Evolutionary conservation across 2,888 invertebrate species (phyloP).

Genomic region (Priapulus caudatus): DNA sequence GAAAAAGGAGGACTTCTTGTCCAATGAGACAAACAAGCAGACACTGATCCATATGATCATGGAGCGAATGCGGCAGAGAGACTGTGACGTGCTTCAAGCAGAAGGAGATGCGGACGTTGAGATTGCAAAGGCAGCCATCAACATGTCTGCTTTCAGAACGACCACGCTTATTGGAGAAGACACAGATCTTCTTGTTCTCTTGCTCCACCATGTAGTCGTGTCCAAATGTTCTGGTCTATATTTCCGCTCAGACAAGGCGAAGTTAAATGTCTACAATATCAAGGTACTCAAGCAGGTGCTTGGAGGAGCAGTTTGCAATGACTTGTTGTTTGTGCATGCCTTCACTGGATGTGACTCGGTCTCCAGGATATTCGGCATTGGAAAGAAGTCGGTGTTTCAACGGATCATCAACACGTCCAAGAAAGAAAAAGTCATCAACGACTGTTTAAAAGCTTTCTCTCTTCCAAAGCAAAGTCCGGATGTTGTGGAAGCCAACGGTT

Average conservation of each 20-base stretch:
- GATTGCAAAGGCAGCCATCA: conserved; percentile 7
- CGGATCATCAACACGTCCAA: too few species aligned
- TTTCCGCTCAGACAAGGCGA: conserved; percentile 10
- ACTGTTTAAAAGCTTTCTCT: too few species aligned
- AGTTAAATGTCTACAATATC: too few species aligned
- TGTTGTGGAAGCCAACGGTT: too few species aligned
- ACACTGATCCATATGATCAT: conserved; percentile 14
- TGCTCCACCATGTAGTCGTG: conserved; percentile 8
- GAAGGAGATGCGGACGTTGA: conserved; percentile 14
- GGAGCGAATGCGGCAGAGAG: conserved; percentile 9
- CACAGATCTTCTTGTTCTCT: conserved; percentile 14
- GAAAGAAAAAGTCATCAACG: too few species aligned
- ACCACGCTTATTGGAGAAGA: conserved; percentile 18
- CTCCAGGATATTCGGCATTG: too few species aligned
- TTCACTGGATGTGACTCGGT: too few species aligned
- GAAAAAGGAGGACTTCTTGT: conserved; percentile 18
- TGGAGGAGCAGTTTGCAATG: too few species aligned
- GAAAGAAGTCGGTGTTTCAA: too few species aligned
- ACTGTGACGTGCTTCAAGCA: conserved; percentile 13
- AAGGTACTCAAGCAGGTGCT: too few species aligned
- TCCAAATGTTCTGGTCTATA: conserved; percentile 6
- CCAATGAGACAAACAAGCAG: conserved; percentile 15
- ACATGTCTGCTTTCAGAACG: not conserved
- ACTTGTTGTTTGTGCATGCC: too few species aligned
- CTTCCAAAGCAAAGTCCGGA: too few species aligned